Conservation (phyloP, 30 jellyfish, hydroid and myxozoan species). For the Hydractinia symbiolongicarpus region DNA sequence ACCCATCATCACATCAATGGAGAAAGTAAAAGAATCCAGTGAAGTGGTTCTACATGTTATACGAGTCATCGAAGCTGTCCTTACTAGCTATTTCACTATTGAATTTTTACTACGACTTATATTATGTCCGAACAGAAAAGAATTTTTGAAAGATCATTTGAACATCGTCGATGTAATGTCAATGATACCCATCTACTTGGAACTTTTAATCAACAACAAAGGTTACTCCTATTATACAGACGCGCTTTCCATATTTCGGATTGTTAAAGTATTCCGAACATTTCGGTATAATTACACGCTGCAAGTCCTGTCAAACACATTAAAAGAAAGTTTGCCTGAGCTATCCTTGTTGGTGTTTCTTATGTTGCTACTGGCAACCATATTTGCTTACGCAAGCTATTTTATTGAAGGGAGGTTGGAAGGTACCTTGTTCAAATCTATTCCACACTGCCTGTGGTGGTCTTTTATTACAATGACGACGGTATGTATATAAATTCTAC, state of each 20-base stretch:
- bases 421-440: slow-evolving; percentile 50
- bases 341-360: slow-evolving; percentile 66
- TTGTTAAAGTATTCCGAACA: slow-evolving; percentile 76
- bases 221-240: slow-evolving; percentile 41
- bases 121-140: slow-evolving; percentile 59
- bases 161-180: slow-evolving; percentile 72
- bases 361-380: slow-evolving; percentile 63
- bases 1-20: slow-evolving; percentile 71
- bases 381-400: slow-evolving; percentile 71
- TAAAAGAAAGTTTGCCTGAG: slow-evolving; percentile 78
- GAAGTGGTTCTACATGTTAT: slow-evolving; percentile 27
- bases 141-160: slow-evolving; percentile 43
- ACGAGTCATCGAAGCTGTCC: slow-evolving; percentile 36
- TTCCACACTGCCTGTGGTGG: slow-evolving; percentile 93
- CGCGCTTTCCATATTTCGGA: slow-evolving; percentile 72
- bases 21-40: slow-evolving; percentile 17
- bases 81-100: slow-evolving; percentile 51
- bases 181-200: slow-evolving; percentile 56
- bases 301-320: slow-evolving; percentile 78
- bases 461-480: slow-evolving; percentile 88
- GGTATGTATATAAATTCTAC: slow-evolving; percentile 35
- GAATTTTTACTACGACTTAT: slow-evolving; percentile 56
- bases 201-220: slow-evolving; percentile 2
- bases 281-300: slow-evolving; percentile 80
- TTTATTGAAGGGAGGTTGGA: slow-evolving; percentile 48